phyloP scores from a whole-genome alignment of 2,888 invertebrate genomes.

The Osmoderma eremita region DNA sequence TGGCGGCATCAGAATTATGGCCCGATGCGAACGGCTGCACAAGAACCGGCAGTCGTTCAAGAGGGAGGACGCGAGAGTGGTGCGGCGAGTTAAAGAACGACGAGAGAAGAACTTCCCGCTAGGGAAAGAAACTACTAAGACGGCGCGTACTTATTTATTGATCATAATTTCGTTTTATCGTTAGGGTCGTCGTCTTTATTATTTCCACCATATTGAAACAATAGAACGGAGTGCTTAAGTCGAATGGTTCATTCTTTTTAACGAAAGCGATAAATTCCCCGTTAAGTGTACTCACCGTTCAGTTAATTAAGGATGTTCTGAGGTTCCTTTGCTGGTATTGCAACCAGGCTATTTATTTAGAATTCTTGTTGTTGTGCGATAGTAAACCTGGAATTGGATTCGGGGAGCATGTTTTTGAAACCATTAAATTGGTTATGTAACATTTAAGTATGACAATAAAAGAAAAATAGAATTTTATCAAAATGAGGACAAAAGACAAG shows the following conservation, averaged over 20 bases:
- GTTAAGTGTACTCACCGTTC: neutral
- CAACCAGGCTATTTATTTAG: too few relatives aligned
- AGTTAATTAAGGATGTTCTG: conserved; percentile 21
- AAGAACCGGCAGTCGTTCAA: neutral
- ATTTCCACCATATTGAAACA: conserved; percentile 47
- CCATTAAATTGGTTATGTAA: too few relatives aligned
- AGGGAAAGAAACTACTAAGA: conserved; percentile 24
- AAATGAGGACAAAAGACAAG: too few relatives aligned
- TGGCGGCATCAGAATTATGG: conserved; percentile 27
- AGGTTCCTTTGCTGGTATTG: neutral
- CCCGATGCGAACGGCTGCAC: conserved; percentile 25
- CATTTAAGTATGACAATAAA: too few relatives aligned
- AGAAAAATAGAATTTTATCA: too few relatives aligned
- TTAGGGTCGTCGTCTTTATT: conserved; percentile 43
- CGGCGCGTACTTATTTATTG: conserved; percentile 44
- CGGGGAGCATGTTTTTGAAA: too few relatives aligned
- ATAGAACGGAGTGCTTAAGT: conserved; percentile 38
- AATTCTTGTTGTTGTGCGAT: too few relatives aligned
- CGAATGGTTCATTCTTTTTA: conserved; percentile 36
- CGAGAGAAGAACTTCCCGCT: conserved; percentile 11
- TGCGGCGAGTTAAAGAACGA: neutral
- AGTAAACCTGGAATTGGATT: too few relatives aligned
- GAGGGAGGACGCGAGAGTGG: conserved; percentile 5
- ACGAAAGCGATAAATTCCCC: conserved; percentile 26
- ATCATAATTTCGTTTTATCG: conserved; percentile 47